Percentiles rank a stretch among this genome's conserved stretches.
These are phyloP conservation scores for Coptotermes formosanus DNA, from an alignment of 1,140 invertebrate genomes.

Conservation along the genomic window DNA sequence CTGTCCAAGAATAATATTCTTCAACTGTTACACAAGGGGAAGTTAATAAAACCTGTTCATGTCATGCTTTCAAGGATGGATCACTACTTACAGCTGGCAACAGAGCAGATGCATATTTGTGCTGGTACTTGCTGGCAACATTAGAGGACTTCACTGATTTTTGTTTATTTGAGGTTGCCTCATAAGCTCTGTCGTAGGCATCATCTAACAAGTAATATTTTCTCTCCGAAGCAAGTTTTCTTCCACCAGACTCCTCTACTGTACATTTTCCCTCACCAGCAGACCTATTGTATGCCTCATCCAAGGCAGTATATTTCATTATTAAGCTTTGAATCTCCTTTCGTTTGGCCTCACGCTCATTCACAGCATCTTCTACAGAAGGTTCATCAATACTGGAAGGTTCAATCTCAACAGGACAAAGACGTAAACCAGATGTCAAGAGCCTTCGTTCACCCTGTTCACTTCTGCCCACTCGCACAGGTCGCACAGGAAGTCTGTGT, in stretches of 20 bases:
- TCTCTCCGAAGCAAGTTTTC: not conserved
- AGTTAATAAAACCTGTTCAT: not conserved
- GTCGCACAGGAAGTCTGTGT: not conserved
- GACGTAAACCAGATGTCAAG: not conserved
- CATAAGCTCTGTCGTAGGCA: constrained; percentile 20
- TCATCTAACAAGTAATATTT: constrained; percentile 13
- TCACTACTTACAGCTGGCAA: constrained; percentile 37
- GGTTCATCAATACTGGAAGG: constrained; percentile 42
- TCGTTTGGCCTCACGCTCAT: constrained; percentile 69
- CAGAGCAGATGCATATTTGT: constrained; percentile 25
- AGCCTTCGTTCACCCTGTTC: constrained; percentile 28
- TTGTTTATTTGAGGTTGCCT: constrained; percentile 13
- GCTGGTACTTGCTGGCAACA: constrained; percentile 32
- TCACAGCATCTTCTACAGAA: constrained; percentile 47
- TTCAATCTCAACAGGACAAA: constrained; percentile 28
- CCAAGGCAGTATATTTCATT: constrained; percentile 70
- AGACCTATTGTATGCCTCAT: constrained; percentile 57
- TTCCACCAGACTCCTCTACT: not conserved
- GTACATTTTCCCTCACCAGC: constrained; percentile 7
- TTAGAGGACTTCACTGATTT: not conserved
- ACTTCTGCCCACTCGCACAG: constrained; percentile 30
- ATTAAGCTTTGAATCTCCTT: constrained; percentile 80
- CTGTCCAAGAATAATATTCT: not conserved
- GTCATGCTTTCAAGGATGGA: not conserved
- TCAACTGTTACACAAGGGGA: not conserved